A percentile compares a stretch with the other conserved stretches of the same genome.
Evolutionary conservation across 2,888 invertebrate species (phyloP).

Genomic region (Scaptomyza polygonia): DNA sequence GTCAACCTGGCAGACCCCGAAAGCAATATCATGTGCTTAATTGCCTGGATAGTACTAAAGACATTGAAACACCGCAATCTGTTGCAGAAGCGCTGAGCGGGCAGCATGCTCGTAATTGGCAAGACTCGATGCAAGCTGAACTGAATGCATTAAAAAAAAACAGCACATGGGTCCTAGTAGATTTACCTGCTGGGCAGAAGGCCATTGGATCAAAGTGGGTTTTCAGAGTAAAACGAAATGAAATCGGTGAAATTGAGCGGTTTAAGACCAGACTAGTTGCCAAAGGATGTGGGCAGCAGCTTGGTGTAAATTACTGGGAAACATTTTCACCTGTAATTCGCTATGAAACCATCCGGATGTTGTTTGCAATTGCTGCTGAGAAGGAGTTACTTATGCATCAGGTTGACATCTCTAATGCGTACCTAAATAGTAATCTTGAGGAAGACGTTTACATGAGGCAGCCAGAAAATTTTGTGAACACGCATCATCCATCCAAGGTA

Average conservation of each 20-base stretch:
- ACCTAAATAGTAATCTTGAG: too few relatives aligned
- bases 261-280: constrained; percentile 16
- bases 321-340: neutral
- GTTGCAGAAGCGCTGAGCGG: too few relatives aligned
- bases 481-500: too few relatives aligned
- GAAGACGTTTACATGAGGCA: too few relatives aligned
- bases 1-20: constrained; percentile 39
- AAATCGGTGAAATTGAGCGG: constrained; percentile 8
- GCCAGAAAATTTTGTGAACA: too few relatives aligned
- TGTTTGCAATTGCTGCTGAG: too few relatives aligned
- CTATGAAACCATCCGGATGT: too few relatives aligned
- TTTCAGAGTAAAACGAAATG: constrained; percentile 6
- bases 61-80: too few relatives aligned
- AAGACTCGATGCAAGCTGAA: constrained; percentile 2
- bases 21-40: constrained; percentile 38
- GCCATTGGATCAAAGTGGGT: neutral
- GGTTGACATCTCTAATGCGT: too few relatives aligned
- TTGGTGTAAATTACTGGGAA: too few relatives aligned
- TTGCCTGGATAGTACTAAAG: constrained; percentile 1
- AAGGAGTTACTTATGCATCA: too few relatives aligned
- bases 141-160: constrained; percentile 38
- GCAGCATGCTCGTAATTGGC: too few relatives aligned
- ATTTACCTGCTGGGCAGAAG: constrained; percentile 24
- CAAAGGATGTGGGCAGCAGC: neutral
- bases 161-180: constrained; percentile 18